Conservation (phyloP, 1,140 invertebrate species). For the Triops cancriformis region DNA sequence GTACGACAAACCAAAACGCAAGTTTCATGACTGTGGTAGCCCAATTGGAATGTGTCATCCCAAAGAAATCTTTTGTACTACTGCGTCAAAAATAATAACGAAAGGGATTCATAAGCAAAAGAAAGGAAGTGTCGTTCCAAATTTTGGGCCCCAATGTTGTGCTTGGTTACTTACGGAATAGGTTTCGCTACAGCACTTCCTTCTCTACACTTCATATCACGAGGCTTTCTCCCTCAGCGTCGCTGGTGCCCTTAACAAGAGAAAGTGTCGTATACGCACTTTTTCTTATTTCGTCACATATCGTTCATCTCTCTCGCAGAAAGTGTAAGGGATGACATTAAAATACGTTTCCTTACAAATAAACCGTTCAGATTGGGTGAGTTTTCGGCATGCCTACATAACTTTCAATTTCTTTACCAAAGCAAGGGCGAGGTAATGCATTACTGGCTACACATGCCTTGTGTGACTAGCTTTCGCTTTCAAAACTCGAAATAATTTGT, state of each 20-base stretch:
- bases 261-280: neutral
- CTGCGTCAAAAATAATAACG: neutral
- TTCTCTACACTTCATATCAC: neutral
- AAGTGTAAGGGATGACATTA: neutral
- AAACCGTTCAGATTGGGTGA: no score
- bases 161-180: neutral
- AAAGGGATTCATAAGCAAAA: neutral
- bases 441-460: neutral
- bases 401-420: neutral
- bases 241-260: neutral
- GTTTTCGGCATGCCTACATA: neutral
- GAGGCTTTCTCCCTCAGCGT: neutral
- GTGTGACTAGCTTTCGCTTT: neutral
- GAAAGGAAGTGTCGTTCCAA: neutral
- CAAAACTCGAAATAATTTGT: neutral
- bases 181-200: neutral
- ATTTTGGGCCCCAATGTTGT: neutral
- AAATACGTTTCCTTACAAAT: neutral
- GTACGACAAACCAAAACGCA: neutral
- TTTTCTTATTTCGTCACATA: neutral
- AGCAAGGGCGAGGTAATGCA: neutral
- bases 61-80: neutral
- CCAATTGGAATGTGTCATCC: neutral
- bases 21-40: neutral
- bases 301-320: neutral